These are phyloP conservation scores for Callopanchax toddi DNA, from an alignment of 2,113 vertebrate genomes.

Conservation along the genomic window DNA sequence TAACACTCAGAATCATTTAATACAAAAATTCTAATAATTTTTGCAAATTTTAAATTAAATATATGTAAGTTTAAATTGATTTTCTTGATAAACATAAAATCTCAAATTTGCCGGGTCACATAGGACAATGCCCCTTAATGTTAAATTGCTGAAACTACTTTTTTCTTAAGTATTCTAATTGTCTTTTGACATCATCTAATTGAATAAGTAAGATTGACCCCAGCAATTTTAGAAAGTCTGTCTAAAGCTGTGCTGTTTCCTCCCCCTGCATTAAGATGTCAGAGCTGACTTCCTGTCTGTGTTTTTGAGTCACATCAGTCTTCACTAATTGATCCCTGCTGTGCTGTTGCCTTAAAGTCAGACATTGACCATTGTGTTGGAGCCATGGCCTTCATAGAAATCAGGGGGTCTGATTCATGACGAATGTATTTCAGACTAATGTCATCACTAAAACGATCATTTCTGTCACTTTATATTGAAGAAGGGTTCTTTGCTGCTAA, in stretches of 20 bases:
- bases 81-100: constrained; percentile 3
- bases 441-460: background rate
- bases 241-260: background rate
- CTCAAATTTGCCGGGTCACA: background rate
- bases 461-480: background rate
- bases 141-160: background rate
- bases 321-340: constrained; percentile 49
- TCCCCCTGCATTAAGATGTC: constrained; percentile 70
- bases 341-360: constrained; percentile 11
- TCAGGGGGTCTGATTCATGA: background rate
- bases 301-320: constrained; percentile 47
- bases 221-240: constrained; percentile 38
- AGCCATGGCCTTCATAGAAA: constrained; percentile 13
- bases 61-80: background rate
- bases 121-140: background rate
- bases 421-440: constrained; percentile 14
- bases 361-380: constrained; percentile 30
- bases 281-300: constrained; percentile 30
- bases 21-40: no score
- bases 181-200: constrained; percentile 18
- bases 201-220: constrained; percentile 20
- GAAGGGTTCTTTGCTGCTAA: constrained; percentile 19
- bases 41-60: no score
- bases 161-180: constrained; percentile 9
- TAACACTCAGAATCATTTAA: no score